Base-by-base conservation (phyloP, 2,113 vertebrate species). In the Nothobranchius kuhntae region DNA sequence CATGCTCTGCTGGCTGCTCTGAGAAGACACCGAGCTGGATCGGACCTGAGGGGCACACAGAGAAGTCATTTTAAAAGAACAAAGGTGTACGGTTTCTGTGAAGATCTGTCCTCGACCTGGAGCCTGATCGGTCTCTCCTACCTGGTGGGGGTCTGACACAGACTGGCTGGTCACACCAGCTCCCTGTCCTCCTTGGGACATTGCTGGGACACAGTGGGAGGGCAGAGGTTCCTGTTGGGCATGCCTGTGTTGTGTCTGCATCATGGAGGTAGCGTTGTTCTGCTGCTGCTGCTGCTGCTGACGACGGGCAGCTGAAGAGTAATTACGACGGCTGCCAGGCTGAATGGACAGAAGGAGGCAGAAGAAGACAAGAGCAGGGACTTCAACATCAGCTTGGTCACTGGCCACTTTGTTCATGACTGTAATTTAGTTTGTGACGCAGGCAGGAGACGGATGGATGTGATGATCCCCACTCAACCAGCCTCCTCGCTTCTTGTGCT, bases 1-100 rank as follows among this genome's bases (percentile, higher is more conserved):
- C 89, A 91, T 91, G 83, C 71, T 88, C 76, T 89, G 86, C 84
- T 89, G 87, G 86, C 82, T 86, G 83, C 76, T 89, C 86, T 91
- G 89, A 42, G 89, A 90, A 38, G 89, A 88, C 78, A 87, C 85
- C 0, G 88, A 87, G 73, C 85, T 91, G 78, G 89, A 77, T 36
- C 86, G 88, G 58, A 72, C 89, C 88, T 91, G 88, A 42, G 1
- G 59, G 64, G 15, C 9, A 59, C 61, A 51, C 7, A 48, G 7
- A 64, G 14, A 47, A 42, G 4, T 9, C 6, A 30, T 5, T 30
- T 30, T 10, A 36, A 2, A 0, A 44, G 42, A n/a, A n/a, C n/a
- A 13, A 2, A 4, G 17, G 7, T 12, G 11, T 30, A 6, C 10
- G 6, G 38, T 40, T 40, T 53, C 52, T 13, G 13, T n/a, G 54